These are phyloP conservation scores for Liasis olivaceus DNA, from an alignment of 2,797 vertebrate species.

Conservation along the genomic window DNA sequence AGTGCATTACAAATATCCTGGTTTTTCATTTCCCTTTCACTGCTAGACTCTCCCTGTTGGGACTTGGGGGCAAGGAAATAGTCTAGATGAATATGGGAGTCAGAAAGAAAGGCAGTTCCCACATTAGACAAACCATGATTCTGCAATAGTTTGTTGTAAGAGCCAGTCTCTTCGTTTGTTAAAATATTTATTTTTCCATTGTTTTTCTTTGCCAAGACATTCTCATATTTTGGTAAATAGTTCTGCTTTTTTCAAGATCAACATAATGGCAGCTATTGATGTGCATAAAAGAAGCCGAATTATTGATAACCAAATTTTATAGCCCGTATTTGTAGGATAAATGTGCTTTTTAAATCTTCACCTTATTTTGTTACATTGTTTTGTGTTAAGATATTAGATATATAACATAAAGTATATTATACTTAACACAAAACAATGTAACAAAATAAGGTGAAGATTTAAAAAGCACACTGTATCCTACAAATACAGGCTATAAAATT, in stretches of 20 bases:
- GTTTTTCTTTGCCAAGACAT: constrained; percentile 3
- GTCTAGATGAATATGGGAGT: neutral
- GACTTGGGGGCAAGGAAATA: neutral
- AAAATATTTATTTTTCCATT: neutral
- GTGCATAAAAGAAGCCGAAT: constrained; percentile 36
- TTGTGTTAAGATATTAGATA: no score
- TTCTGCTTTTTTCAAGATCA: constrained; percentile 38
- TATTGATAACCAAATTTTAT: neutral
- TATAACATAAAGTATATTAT: no score
- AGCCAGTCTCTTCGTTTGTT: neutral
- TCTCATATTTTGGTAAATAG: constrained; percentile 10
- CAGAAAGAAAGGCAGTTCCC: neutral
- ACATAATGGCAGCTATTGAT: constrained; percentile 28
- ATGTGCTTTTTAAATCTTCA: neutral
- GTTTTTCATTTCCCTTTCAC: neutral
- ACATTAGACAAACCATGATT: neutral
- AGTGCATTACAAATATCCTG: neutral
- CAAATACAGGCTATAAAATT: no score
- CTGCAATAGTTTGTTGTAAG: neutral
- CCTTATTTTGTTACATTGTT: no score
- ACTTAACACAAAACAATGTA: neutral
- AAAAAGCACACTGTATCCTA: neutral
- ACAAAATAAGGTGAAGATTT: neutral
- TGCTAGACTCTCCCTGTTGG: neutral
- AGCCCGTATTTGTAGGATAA: neutral